Evolutionary conservation across 2,113 vertebrate species (phyloP).

Genomic region (Leptodactylus fuscus): DNA sequence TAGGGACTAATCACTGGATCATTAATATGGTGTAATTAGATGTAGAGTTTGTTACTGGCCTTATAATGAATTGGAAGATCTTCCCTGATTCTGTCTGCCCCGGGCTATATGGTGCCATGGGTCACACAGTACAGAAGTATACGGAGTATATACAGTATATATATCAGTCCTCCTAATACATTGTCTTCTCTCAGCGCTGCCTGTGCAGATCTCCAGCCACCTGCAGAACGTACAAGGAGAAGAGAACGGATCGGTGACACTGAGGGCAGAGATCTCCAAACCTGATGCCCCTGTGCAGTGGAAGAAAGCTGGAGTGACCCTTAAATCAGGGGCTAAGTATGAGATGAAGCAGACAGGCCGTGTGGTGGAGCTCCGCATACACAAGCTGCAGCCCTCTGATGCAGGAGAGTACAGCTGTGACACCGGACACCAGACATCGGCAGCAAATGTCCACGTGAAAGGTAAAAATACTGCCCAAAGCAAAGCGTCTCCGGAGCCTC

Average conservation of each 20-base stretch:
- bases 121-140: too few species aligned
- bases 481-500: too few species aligned
- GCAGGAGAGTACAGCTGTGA: slow-evolving; percentile 59
- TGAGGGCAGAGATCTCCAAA: slow-evolving; percentile 54
- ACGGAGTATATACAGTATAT: too few species aligned
- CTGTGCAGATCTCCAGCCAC: slow-evolving; percentile 10
- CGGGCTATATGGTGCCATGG: too few species aligned
- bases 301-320: slow-evolving; percentile 49
- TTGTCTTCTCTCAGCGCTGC: slow-evolving; percentile 36
- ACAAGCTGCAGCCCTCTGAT: slow-evolving; percentile 49
- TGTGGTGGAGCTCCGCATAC: slow-evolving; percentile 55
- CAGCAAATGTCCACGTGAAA: slow-evolving; percentile 45
- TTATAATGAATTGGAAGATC: too few species aligned
- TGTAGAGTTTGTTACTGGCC: too few species aligned
- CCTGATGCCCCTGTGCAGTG: slow-evolving; percentile 20
- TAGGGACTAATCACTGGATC: too few species aligned
- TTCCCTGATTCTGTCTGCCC: too few species aligned
- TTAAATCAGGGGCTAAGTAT: slow-evolving; percentile 61
- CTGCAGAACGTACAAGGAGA: slow-evolving; percentile 35
- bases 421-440: slow-evolving; percentile 55
- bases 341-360: slow-evolving; percentile 58
- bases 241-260: slow-evolving; percentile 1
- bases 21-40: too few species aligned
- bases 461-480: slow-evolving; percentile 25
- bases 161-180: not conserved